These are phyloP conservation scores for Drosophila miranda DNA, from an alignment of 1,140 invertebrate genomes.

Conservation along the genomic window DNA sequence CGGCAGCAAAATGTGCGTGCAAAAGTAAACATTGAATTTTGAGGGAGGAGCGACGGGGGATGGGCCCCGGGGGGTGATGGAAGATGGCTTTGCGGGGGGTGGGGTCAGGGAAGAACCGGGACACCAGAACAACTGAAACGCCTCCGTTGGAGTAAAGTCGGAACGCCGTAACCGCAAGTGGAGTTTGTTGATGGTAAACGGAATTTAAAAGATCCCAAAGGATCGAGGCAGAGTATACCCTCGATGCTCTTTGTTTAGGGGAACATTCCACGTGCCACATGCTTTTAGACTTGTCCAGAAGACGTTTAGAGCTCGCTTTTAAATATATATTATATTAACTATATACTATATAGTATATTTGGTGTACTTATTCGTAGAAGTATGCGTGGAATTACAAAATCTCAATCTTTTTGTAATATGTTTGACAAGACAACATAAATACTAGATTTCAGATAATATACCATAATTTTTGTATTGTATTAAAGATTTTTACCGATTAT, in stretches of 20 bases:
- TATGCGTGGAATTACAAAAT: no score
- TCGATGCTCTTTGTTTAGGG: neutral
- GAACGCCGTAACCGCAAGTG: constrained; percentile 24
- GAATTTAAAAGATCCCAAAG: neutral
- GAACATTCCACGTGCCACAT: no score
- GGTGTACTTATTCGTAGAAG: no score
- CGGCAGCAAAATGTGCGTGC: constrained; percentile 63
- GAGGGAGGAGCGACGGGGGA: neutral
- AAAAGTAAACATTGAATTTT: constrained; percentile 40
- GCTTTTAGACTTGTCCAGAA: no score
- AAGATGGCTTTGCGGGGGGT: neutral
- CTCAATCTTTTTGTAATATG: no score
- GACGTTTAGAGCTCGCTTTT: no score
- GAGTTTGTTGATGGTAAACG: constrained; percentile 23
- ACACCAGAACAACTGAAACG: constrained; percentile 32
- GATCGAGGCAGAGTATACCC: neutral
- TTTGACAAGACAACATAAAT: no score
- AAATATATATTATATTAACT: no score
- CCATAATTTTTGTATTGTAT: no score
- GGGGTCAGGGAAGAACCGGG: neutral
- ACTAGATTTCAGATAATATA: no score
- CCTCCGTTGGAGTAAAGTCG: constrained; percentile 36
- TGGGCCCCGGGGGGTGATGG: neutral
- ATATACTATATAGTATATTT: no score
- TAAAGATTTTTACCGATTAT: no score